Base-by-base conservation (phyloP, 2,888 invertebrate species). In the Melieria crassipennis region DNA sequence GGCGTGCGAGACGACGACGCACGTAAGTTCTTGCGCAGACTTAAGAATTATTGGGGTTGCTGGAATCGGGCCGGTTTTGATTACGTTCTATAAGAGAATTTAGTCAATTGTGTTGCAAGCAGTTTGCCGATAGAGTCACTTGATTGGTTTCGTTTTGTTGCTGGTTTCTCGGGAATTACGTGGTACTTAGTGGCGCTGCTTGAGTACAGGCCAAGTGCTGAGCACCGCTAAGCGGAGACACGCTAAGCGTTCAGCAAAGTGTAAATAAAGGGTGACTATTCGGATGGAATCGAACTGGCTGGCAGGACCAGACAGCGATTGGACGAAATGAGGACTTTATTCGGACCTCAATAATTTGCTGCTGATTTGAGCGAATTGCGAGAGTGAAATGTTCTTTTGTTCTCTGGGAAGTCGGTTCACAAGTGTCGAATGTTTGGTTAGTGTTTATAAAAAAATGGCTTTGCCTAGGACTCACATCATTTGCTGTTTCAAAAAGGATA, bases 401-500 rank as follows among this genome's bases (percentile, higher is more conserved):
- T 30, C 30, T 30, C 30, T 30, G 30, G 30, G 0, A 16, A 16
- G 2, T n/a, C n/a, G n/a, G n/a, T n/a, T n/a, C n/a, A n/a, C n/a
- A n/a, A n/a, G n/a, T n/a, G n/a, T 16, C 1, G 16, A 16, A 16
- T 16, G 16, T 16, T 16, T 16, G 16, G 57, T 45, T 55, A 65
- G 56, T 65, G 65, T 65, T 43, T 13, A 13, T 42, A 10, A 47
- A 16, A 16, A 47, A 46, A 47, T 5, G 6, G 11, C 30, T 30
- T 30, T 30, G 30, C 30, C 30, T 30, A 45, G 61, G 72, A 79
- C 78, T 79, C 75, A 82, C 81, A 81, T 80, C 78, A 82, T 82
- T 77, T 84, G 82, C 79, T 83, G 85, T 88, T 89, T 91, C 90
- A 90, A 91, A 94, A 96, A 96, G 93, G 96, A 96, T 94, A 96